Base-by-base conservation (phyloP, 2,888 invertebrate genomes). In the Ormyrus labotus region DNA sequence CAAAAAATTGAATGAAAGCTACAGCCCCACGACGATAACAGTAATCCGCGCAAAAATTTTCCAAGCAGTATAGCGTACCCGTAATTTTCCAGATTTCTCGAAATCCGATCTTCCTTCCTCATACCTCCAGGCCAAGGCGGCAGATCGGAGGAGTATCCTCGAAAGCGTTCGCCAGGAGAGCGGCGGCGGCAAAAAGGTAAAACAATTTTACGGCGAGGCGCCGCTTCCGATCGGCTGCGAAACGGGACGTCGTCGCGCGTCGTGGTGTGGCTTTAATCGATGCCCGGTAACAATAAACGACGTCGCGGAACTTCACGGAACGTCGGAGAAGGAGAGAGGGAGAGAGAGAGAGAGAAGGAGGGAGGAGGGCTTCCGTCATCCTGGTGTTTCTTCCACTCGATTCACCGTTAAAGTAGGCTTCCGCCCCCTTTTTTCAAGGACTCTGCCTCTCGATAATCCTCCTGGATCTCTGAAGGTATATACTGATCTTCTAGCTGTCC, bases 251-350 rank as follows among this genome's bases (percentile, higher is more conserved):
- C 71, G 71, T 34, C 67, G 60, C 60, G 73, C 48, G 61, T 53
- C 57, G 68, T 34, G 45, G 50, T 13, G 48, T 58, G 53, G 13
- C 53, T 67, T 53, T 76, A 80, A 72, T 77, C 77, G 77, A 72
- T 81, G 69, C 53, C 58, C 60, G 71, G 71, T 71, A 72, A 81
- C 70, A 81, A 81, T 81, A 79, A 79, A 79, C 81, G 79, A 75
- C 79, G 72, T 81, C 79, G 76, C 76, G 76, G 60, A 79, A 79
- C 68, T 81, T 72, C 53, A 74, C 63, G 68, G 79, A 63, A 68
- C 68, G 64, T 50, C 65, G 65, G 53, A 13, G 47, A 6, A 13
- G 13, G 71, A 19, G 55, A 58, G 50, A 60, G 13, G 51, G 45
- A 5, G 58, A 57, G 34, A 57, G 7, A 0, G 57, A 77, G 51